These are phyloP conservation scores for Saccopteryx leptura DNA, from an alignment of 2,113 vertebrate species.

Conservation along the genomic window DNA sequence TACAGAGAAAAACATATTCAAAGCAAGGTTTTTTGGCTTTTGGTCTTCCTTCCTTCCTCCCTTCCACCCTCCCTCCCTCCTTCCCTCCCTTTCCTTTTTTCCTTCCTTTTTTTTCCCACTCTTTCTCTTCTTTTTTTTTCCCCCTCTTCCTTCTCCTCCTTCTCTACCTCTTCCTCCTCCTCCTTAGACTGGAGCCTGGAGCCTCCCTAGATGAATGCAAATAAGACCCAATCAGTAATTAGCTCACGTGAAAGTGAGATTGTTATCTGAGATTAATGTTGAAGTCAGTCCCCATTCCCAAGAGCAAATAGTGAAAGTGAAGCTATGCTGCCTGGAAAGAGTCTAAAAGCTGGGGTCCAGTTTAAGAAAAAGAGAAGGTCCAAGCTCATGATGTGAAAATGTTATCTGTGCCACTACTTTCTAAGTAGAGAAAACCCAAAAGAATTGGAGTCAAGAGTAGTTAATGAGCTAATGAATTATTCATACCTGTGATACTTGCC, in stretches of 20 bases:
- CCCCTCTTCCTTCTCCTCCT: no score
- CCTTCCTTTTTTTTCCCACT: accelerated
- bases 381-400: background rate
- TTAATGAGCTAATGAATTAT: conserved; percentile 42
- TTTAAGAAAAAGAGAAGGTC: background rate
- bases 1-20: background rate
- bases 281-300: background rate
- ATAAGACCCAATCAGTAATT: background rate
- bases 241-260: background rate
- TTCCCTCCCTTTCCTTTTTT: accelerated
- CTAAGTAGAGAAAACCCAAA: background rate
- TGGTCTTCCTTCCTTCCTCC: no score
- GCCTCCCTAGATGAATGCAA: background rate
- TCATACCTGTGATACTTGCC: background rate
- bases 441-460: background rate
- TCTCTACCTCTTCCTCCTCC: no score
- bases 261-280: background rate
- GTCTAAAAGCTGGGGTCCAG: background rate
- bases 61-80: no score
- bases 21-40: background rate
- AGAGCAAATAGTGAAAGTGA: background rate
- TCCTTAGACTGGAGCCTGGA: background rate
- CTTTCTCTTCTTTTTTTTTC: accelerated
- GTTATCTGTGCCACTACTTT: background rate
- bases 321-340: background rate